Evolutionary conservation across 2,888 invertebrate species (phyloP).

Genomic region (Drosophila suboccidentalis): DNA sequence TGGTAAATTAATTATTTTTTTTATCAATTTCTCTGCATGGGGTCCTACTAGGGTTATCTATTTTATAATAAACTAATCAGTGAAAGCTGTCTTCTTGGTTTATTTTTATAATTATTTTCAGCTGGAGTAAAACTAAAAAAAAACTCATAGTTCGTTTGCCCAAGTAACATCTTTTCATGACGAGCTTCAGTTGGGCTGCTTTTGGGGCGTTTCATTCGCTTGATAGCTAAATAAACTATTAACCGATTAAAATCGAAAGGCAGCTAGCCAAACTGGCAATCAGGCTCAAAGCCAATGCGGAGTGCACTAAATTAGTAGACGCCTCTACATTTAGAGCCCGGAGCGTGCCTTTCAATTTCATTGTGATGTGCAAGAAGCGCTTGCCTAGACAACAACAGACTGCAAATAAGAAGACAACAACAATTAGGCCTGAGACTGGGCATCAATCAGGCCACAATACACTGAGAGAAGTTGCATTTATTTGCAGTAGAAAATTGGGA

Average conservation of each 20-base stretch:
- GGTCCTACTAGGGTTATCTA: neutral
- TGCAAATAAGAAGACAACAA: conserved; percentile 48
- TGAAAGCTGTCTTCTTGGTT: neutral
- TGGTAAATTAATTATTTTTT: neutral
- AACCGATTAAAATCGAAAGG: conserved; percentile 76
- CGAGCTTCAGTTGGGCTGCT: neutral
- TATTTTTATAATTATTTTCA: neutral
- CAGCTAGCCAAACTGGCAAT: conserved; percentile 64
- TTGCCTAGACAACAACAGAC: conserved; percentile 14
- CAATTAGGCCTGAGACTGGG: conserved; percentile 50
- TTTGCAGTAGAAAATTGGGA: neutral
- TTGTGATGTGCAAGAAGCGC: conserved; percentile 39
- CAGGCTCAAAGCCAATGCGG: conserved; percentile 41
- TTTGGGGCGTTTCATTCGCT: conserved; percentile 11
- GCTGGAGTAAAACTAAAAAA: neutral
- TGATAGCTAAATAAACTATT: conserved; percentile 79
- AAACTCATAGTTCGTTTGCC: neutral
- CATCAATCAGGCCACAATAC: conserved; percentile 61
- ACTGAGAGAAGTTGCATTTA: conserved; percentile 22
- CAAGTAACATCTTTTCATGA: conserved; percentile 18
- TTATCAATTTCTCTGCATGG: neutral
- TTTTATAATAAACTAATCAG: neutral
- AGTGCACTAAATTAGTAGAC: conserved; percentile 71
- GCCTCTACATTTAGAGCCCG: conserved; percentile 61
- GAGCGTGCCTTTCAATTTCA: conserved; percentile 72